Evolutionary conservation across 2,797 vertebrate species (phyloP).

Genomic region (Gallinago stenura): DNA sequence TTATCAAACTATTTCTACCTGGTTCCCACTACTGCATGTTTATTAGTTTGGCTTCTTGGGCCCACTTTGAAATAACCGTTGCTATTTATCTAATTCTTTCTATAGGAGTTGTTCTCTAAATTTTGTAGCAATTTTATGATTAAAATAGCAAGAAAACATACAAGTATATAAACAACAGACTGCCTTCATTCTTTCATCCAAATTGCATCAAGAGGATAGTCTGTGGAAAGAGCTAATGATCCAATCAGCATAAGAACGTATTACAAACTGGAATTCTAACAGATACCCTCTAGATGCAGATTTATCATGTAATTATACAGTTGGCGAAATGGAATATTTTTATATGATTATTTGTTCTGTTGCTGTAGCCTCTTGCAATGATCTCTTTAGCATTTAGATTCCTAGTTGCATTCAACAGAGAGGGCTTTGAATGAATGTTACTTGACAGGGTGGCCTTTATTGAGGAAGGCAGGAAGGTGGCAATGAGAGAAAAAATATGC

Average conservation of each 20-base stretch:
- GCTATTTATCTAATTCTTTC: neutral
- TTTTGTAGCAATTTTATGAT: conserved; percentile 16
- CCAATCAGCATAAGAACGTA: conserved; percentile 9
- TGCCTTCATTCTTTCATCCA: neutral
- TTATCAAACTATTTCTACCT: neutral
- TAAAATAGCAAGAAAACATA: neutral
- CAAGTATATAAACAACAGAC: neutral
- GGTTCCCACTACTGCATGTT: neutral
- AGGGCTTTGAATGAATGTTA: neutral
- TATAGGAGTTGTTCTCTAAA: neutral
- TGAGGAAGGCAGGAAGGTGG: neutral
- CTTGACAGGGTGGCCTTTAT: neutral
- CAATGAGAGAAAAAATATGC: neutral
- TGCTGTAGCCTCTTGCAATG: neutral
- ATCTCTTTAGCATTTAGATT: neutral
- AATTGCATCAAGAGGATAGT: conserved; percentile 1
- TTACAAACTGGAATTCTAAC: conserved; percentile 32
- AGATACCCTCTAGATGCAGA: neutral
- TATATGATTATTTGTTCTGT: neutral
- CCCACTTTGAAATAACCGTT: neutral
- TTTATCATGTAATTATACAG: conserved; percentile 24
- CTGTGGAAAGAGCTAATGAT: conserved; percentile 42
- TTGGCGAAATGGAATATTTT: conserved; percentile 12
- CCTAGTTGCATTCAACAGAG: neutral
- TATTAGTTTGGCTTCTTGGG: neutral